Evolutionary conservation across 1,140 invertebrate species (phyloP).

Genomic region (Nymphalis io): DNA sequence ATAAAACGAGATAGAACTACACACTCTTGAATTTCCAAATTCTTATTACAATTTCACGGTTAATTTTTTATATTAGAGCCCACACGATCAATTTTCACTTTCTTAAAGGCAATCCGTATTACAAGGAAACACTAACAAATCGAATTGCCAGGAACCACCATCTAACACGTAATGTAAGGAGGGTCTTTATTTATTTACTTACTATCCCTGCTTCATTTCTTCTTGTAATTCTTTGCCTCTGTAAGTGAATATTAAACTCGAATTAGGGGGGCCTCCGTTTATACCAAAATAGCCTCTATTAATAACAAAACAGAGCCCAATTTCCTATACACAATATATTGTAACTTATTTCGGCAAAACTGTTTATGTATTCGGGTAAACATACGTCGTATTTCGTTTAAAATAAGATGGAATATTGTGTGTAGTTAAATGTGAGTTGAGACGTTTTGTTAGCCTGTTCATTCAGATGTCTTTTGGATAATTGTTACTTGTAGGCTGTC

Average conservation of each 20-base stretch:
- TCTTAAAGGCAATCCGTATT: slow-evolving; percentile 57
- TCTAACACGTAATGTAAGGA: slow-evolving; percentile 70
- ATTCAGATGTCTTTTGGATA: slow-evolving; percentile 67
- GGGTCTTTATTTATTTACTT: slow-evolving; percentile 70
- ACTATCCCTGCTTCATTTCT: slow-evolving; percentile 70
- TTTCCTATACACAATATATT: slow-evolving; percentile 37
- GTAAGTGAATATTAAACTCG: slow-evolving; percentile 77
- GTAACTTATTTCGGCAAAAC: slow-evolving; percentile 1
- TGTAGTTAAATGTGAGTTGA: slow-evolving; percentile 30
- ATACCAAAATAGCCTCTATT: slow-evolving; percentile 42
- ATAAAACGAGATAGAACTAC: too few species aligned
- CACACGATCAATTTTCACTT: slow-evolving; percentile 53
- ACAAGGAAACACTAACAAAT: slow-evolving; percentile 60
- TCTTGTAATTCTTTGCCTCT: slow-evolving; percentile 76
- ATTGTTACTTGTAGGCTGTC: slow-evolving; percentile 77
- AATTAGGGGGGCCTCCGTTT: slow-evolving; percentile 53
- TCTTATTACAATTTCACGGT: too few species aligned
- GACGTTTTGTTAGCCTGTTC: slow-evolving; percentile 33
- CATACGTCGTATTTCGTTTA: slow-evolving; percentile 36
- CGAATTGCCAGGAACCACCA: slow-evolving; percentile 61
- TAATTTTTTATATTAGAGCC: background rate
- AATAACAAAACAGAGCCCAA: slow-evolving; percentile 39
- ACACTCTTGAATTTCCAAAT: too few species aligned
- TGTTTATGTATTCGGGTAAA: slow-evolving; percentile 19
- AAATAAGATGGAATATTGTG: slow-evolving; percentile 38